phyloP scores from a whole-genome alignment of 2,113 vertebrate genomes.

The Paracanthobrama guichenoti region DNA sequence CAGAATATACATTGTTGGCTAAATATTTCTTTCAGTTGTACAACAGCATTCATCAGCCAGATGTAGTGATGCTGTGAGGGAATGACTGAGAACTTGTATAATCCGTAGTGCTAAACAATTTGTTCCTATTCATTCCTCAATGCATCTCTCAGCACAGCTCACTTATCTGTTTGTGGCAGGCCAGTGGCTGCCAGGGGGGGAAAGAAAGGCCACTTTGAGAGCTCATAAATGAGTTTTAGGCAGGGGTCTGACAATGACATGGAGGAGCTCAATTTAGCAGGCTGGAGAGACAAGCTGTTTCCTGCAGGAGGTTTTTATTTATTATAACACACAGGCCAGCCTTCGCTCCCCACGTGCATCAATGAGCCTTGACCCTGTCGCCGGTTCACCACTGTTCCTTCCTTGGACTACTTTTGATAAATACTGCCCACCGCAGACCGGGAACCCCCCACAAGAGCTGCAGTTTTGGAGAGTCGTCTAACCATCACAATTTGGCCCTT shows the following conservation, averaged over 20 bases:
- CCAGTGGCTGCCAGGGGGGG: conserved; percentile 25
- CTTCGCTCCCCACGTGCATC: too few species aligned
- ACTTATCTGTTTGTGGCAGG: conserved; percentile 47
- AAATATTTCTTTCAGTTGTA: not conserved
- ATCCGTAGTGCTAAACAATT: conserved; percentile 42
- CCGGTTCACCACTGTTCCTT: too few species aligned
- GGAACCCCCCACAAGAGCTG: too few species aligned
- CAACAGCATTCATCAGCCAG: not conserved
- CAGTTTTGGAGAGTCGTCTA: too few species aligned
- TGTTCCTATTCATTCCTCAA: conserved; percentile 44
- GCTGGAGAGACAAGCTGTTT: conserved; percentile 46
- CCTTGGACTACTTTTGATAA: too few species aligned
- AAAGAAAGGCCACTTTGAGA: conserved; percentile 50
- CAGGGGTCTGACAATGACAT: conserved; percentile 45
- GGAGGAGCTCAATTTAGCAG: conserved; percentile 42
- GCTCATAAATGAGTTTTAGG: conserved; percentile 35
- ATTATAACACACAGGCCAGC: too few species aligned
- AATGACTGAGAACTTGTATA: conserved; percentile 16
- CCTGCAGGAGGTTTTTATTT: conserved; percentile 40
- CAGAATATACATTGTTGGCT: not conserved
- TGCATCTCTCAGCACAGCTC: conserved; percentile 39
- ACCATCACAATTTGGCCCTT: too few species aligned
- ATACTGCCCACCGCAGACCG: too few species aligned
- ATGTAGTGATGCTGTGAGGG: conserved; percentile 7
- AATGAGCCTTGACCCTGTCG: too few species aligned